Evolutionary conservation across 2,113 vertebrate species (phyloP), one percentile per base, ranked within the genome.

Genomic region (Orientallactaga bullata): DNA sequence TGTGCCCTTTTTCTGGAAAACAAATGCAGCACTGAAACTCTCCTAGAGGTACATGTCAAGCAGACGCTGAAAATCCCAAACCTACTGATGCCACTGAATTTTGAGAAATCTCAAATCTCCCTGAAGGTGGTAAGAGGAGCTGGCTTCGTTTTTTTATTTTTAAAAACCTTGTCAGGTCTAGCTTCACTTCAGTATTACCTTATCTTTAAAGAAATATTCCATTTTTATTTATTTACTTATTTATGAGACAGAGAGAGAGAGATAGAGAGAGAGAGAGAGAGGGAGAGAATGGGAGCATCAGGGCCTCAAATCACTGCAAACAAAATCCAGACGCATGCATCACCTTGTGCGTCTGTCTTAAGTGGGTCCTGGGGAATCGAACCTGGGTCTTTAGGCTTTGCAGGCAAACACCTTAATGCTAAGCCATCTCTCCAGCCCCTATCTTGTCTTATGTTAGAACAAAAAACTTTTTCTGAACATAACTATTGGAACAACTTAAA

Each of bases 1-100:
- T 42, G 47, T 61, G 83, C 68, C 95, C 71, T 88, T 91, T 92
- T 88, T 69, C 76, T 76, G 74, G 90, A 77, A 89, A 88, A 92
- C 79, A 90, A 95, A 86, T 23, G 90, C 66, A 71, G 77, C 68
- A 80, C 39, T 91, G 86, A 89, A 76, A 88, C 80, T 72, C 86
- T 66, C 23, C 20, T 86, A 60, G 47, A 18, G 32, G 24, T 73
- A 7, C 8, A 24, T 20, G 58, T 78, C 32, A 39, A n/a, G 15
- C 7, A 17, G 35, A 37, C 39, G 58, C 26, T 32, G 79, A 88
- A 94, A 72, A 68, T 55, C 20, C 39, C 82, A 58, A n/a, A 55
- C 18, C 69, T 58, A 61, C 1, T 16, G 39, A 9, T 73, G 86
- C 74, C 74, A 23, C 68, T 85, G 76, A 93, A 71, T 93, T 88